Percentiles rank a stretch among this genome's conserved stretches.
Conservation (phyloP, 2,113 vertebrate genomes). For the Corvus hawaiiensis region DNA sequence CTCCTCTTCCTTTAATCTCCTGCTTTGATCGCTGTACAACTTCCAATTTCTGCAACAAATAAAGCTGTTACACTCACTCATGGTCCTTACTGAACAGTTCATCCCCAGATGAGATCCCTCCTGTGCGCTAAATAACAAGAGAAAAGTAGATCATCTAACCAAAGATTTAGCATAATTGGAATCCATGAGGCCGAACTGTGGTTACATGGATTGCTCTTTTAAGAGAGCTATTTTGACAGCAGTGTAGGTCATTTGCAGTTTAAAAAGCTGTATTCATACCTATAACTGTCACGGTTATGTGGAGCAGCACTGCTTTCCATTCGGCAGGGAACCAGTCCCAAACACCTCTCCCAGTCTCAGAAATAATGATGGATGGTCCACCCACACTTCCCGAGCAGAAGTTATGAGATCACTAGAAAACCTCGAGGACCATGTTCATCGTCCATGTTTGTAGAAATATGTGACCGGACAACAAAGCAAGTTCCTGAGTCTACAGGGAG, state of each 20-base stretch:
- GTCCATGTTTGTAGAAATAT: neutral
- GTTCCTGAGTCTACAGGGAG: neutral
- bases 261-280: neutral
- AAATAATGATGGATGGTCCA: neutral
- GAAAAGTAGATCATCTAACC: neutral
- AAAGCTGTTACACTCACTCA: neutral
- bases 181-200: neutral
- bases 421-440: neutral
- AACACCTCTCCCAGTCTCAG: neutral
- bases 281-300: neutral
- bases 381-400: neutral
- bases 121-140: neutral
- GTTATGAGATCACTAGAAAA: neutral
- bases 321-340: neutral
- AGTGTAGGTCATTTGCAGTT: neutral
- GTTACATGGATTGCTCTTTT: neutral
- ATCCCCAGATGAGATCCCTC: neutral
- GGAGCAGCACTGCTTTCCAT: neutral
- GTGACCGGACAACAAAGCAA: neutral
- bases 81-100: neutral
- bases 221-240: neutral
- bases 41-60: neutral
- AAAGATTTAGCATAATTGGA: neutral
- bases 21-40: neutral
- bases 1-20: neutral